phyloP scores from a whole-genome alignment of 2,888 invertebrate genomes.

The Shargacucullia verbasci region DNA sequence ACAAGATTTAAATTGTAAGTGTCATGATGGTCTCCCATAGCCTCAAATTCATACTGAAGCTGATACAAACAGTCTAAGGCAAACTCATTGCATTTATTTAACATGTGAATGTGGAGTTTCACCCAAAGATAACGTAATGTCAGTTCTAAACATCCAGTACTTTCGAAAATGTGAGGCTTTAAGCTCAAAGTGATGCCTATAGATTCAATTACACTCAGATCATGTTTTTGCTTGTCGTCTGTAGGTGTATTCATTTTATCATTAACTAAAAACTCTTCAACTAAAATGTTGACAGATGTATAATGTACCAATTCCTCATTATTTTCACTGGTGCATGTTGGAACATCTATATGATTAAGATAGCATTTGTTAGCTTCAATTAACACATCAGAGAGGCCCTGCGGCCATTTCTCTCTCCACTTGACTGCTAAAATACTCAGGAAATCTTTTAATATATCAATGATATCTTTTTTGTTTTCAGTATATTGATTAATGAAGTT shows the following conservation, averaged over 20 bases:
- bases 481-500: conserved; percentile 90
- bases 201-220: conserved; percentile 75
- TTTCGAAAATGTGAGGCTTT: conserved; percentile 77
- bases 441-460: conserved; percentile 90
- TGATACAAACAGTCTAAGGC: conserved; percentile 82
- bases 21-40: conserved; percentile 78
- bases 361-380: conserved; percentile 90
- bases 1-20: conserved; percentile 70
- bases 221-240: conserved; percentile 71
- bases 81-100: conserved; percentile 80
- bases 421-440: conserved; percentile 88
- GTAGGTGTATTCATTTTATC: conserved; percentile 68
- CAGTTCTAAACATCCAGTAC: conserved; percentile 75
- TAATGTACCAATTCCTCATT: conserved; percentile 75
- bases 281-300: conserved; percentile 76
- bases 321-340: conserved; percentile 76
- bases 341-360: conserved; percentile 81
- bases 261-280: conserved; percentile 81
- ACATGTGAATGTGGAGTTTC: conserved; percentile 78
- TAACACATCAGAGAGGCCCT: conserved; percentile 88
- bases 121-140: conserved; percentile 81
- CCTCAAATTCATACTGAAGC: conserved; percentile 80
- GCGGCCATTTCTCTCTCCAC: conserved; percentile 91
- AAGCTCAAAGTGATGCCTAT: conserved; percentile 76
- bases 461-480: conserved; percentile 87